Evolutionary conservation across 2,797 vertebrate species (phyloP), one percentile per base, ranked within the genome.

Genomic region (Bradypodion pumilum): DNA sequence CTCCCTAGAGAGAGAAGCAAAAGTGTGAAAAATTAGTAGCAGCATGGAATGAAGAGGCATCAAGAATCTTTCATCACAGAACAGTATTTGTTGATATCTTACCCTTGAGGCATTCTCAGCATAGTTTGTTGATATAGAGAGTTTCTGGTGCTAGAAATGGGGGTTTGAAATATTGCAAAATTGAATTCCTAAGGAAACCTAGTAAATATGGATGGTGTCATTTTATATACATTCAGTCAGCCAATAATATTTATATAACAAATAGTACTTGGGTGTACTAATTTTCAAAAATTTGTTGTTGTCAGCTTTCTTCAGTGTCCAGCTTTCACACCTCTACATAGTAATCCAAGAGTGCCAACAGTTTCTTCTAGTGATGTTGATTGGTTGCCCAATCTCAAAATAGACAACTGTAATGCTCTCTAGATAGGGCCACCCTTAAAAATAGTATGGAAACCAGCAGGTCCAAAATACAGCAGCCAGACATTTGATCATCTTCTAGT

Each of bases 61-160:
- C 32, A 69, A 66, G 42, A 80, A n/a, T 29, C 84, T 90, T 84
- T 84, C 75, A 84, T 82, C 63, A 83, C 42, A 37, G 32, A 74
- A 87, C 81, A 86, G 27, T 63, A 76, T 75, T 35, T 63, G 46
- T 65, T 82, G 0, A 82, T 78, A 37, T 66, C 52, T 85, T 88
- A 9, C 60, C 74, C 88, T n/a, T 59, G 56, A 91, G 81, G 37
- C 3, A 85, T 62, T 2, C 13, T 5, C 19, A 3, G 1, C 62
- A 3, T 52, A 37, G 46, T 72, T 82, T 62, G 68, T 32, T 40
- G 13, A 52, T 80, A 80, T 59, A n/a, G 79, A 66, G 37, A 5
- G 6, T 81, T 87, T 85, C 42, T 81, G 27, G 76, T 46, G 37
- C 5, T 13, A 74, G 29, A 76, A 60, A 56, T 74, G 12, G 3